A percentile compares a stretch with the other conserved stretches of the same genome.
These are phyloP conservation scores for Cheilosia soror DNA, from an alignment of 2,888 invertebrate genomes.

Conservation along the genomic window DNA sequence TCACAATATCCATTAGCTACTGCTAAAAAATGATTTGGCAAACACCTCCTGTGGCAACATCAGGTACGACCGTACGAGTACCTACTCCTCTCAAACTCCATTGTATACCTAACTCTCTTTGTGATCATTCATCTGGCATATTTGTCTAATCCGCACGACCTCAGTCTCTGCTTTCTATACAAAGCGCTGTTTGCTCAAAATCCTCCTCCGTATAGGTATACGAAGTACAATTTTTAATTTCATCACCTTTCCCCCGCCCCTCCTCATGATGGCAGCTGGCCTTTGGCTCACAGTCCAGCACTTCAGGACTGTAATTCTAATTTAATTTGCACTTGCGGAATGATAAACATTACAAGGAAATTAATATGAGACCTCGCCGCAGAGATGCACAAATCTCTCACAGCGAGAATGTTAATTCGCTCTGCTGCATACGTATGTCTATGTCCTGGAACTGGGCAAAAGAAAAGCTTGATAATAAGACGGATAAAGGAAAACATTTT, in stretches of 20 bases:
- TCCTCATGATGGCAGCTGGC: background rate
- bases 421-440: conserved; percentile 31
- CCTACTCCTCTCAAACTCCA: background rate
- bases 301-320: conserved; percentile 52
- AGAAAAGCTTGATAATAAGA: conserved; percentile 58
- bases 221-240: conserved; percentile 7
- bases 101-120: background rate
- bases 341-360: conserved; percentile 71
- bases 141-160: conserved; percentile 28
- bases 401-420: conserved; percentile 68
- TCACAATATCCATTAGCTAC: too few species aligned
- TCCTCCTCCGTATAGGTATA: conserved; percentile 8
- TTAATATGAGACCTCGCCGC: conserved; percentile 64
- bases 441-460: conserved; percentile 10
- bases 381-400: conserved; percentile 58
- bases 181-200: conserved; percentile 3
- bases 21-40: too few species aligned
- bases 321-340: conserved; percentile 72
- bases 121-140: conserved; percentile 11
- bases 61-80: too few species aligned
- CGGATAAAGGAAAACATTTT: conserved; percentile 66
- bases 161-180: conserved; percentile 4
- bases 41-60: too few species aligned
- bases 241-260: background rate
- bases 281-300: conserved; percentile 19